Conservation (phyloP, 1,140 invertebrate genomes). For the Schlechtendalia chinensis region DNA sequence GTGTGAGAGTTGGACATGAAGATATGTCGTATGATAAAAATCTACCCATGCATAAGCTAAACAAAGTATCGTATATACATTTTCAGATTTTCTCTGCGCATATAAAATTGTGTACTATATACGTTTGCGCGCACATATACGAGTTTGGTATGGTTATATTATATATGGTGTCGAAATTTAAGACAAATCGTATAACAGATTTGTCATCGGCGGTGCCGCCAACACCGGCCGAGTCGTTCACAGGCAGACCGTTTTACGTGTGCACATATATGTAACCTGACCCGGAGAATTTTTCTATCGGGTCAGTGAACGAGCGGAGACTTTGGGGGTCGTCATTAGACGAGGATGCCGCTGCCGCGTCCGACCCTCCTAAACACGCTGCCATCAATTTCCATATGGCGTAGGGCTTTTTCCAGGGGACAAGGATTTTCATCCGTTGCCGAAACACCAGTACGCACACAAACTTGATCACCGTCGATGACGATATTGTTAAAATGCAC, state of each 20-base stretch:
- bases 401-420: not conserved
- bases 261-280: not conserved
- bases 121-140: too few species aligned
- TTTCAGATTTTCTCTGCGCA: too few species aligned
- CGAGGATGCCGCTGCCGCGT: not conserved
- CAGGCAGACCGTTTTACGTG: not conserved
- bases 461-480: not conserved
- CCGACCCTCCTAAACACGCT: not conserved
- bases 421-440: not conserved
- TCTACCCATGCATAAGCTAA: too few species aligned
- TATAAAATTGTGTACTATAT: too few species aligned
- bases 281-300: not conserved
- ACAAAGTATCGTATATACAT: too few species aligned
- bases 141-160: too few species aligned
- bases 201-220: not conserved
- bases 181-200: not conserved
- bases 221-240: too few species aligned
- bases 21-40: too few species aligned
- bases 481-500: slow-evolving; percentile 1
- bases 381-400: slow-evolving; percentile 20
- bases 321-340: too few species aligned
- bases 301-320: not conserved
- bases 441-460: not conserved
- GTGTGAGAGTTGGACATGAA: too few species aligned
- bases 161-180: too few species aligned